Conservation (phyloP, 2,797 vertebrate species). For the Champsocephalus esox region DNA sequence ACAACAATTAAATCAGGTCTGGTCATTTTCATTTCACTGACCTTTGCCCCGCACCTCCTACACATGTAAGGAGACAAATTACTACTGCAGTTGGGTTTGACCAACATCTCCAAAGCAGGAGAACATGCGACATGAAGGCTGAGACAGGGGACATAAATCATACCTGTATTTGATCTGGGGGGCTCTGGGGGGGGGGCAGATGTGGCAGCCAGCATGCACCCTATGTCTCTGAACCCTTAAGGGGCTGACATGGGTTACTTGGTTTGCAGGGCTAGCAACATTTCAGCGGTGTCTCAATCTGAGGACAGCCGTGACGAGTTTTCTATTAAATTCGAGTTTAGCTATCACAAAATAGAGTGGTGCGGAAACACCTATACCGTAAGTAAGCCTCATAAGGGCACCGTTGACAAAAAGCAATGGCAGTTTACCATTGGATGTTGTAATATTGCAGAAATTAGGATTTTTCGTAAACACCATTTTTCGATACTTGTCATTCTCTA, state of each 20-base stretch:
- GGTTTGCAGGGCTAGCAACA: constrained; percentile 42
- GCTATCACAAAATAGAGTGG: no score
- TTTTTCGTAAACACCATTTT: no score
- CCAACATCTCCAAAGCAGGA: constrained; percentile 55
- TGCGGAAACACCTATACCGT: no score
- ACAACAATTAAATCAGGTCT: constrained; percentile 81
- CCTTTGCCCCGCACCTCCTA: constrained; percentile 73
- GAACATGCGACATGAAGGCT: constrained; percentile 65
- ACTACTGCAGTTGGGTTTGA: constrained; percentile 69
- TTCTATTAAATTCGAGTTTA: no score
- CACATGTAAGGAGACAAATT: constrained; percentile 79
- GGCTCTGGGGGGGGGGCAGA: constrained; percentile 51
- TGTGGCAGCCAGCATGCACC: constrained; percentile 67
- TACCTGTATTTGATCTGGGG: constrained; percentile 88
- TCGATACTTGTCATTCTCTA: no score
- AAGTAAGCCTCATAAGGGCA: no score
- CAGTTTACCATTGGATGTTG: no score
- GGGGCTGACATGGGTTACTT: constrained; percentile 58
- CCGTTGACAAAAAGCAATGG: no score
- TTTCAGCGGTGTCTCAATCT: constrained; percentile 41
- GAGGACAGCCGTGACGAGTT: not conserved
- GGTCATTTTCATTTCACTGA: constrained; percentile 82
- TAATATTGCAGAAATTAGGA: no score
- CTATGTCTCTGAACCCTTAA: constrained; percentile 54
- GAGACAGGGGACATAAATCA: constrained; percentile 89